These are phyloP conservation scores for Calvadosia cruxmelitensis DNA, from an alignment of 30 jellyfish, hydroid and myxozoan species.

Conservation along the genomic window DNA sequence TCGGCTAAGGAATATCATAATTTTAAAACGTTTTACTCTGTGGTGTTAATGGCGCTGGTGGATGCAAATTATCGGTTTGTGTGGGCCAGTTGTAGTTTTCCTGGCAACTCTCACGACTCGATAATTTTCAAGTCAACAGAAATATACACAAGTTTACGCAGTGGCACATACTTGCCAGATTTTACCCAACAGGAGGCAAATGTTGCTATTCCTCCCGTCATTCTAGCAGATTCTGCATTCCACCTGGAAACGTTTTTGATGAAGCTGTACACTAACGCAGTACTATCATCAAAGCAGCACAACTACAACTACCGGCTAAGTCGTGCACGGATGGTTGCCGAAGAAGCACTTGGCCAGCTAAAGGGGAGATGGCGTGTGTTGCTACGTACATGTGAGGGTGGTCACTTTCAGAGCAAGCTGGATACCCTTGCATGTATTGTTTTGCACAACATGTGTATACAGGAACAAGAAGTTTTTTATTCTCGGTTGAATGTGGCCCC, in stretches of 20 bases:
- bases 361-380: constrained; percentile 23
- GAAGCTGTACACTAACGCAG: constrained; percentile 34
- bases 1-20: constrained; percentile 32
- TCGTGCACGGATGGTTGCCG: constrained; percentile 21
- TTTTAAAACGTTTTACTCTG: constrained; percentile 20
- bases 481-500: no score
- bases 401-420: constrained; percentile 2
- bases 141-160: constrained; percentile 2
- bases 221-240: constrained; percentile 37
- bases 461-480: constrained; percentile 26
- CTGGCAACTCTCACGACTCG: constrained; percentile 37
- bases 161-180: constrained; percentile 17
- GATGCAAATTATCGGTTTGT: constrained; percentile 37
- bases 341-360: constrained; percentile 40
- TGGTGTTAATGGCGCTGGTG: constrained; percentile 25
- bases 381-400: constrained; percentile 16
- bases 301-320: constrained; percentile 26
- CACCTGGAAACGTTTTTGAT: constrained; percentile 16
- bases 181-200: constrained; percentile 1
- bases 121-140: constrained; percentile 32
- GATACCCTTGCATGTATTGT: constrained; percentile 34
- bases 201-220: constrained; percentile 5
- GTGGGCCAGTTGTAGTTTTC: no score
- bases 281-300: constrained; percentile 16
- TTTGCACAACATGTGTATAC: constrained; percentile 26